phyloP scores from a whole-genome alignment of 1,140 invertebrate species.

The Hylaeus anthracinus region DNA sequence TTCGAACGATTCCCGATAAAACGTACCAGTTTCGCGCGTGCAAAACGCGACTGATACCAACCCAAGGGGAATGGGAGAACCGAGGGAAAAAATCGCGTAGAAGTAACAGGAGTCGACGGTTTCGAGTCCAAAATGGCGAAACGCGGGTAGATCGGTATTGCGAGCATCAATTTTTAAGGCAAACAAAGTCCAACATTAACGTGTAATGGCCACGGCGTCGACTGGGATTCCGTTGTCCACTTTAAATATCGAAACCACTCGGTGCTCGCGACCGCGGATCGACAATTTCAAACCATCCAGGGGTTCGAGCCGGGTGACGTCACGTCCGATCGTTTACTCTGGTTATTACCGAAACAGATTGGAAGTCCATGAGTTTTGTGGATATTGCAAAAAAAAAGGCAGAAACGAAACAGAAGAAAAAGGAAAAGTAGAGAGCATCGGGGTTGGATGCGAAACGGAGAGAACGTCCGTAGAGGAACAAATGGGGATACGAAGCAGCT shows the following conservation, averaged over 20 bases:
- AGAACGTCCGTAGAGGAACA: background rate
- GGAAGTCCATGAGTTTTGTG: conserved; percentile 60
- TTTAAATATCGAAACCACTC: background rate
- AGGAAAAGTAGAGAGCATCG: background rate
- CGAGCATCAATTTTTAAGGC: conserved; percentile 60
- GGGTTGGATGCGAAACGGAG: background rate
- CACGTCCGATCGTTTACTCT: conserved; percentile 64
- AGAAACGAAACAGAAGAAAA: background rate
- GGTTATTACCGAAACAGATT: conserved; percentile 69
- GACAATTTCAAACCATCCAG: conserved; percentile 55
- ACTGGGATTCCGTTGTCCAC: conserved; percentile 52
- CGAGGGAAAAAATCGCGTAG: conserved; percentile 17
- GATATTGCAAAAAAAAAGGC: conserved; percentile 53
- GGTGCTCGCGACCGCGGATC: background rate
- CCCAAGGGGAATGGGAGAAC: background rate
- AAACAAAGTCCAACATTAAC: conserved; percentile 62
- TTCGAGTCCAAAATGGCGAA: conserved; percentile 17
- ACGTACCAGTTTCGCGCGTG: background rate
- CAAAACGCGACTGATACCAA: background rate
- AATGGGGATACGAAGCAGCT: conserved; percentile 31
- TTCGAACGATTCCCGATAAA: conserved; percentile 23
- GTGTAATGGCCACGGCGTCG: conserved; percentile 48
- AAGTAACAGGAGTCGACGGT: conserved; percentile 32
- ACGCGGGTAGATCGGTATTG: conserved; percentile 26
- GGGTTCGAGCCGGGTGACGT: conserved; percentile 58